Evolutionary conservation across 2,888 invertebrate species (phyloP).

Genomic region (Formica aserva): DNA sequence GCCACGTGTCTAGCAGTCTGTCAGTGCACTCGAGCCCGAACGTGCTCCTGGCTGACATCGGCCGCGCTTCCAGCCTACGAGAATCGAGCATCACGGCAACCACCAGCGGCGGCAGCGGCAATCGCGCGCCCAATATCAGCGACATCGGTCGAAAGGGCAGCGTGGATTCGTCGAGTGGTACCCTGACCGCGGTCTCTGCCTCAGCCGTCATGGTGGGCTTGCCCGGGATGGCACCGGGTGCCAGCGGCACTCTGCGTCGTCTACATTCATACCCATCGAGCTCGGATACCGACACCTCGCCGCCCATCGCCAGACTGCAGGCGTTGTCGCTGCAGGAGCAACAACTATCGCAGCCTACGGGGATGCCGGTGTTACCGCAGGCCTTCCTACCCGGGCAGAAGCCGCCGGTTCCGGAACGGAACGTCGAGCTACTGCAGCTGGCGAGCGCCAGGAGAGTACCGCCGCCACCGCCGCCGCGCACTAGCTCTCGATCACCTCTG

Average conservation of each 20-base stretch:
- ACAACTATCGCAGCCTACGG: conserved; percentile 32
- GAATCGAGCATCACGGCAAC: conserved; percentile 77
- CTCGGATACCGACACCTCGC: conserved; percentile 93
- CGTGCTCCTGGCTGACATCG: conserved; percentile 83
- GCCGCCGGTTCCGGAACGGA: conserved; percentile 94
- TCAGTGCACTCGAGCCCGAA: conserved; percentile 52
- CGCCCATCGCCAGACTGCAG: conserved; percentile 89
- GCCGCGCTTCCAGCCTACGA: conserved; percentile 86
- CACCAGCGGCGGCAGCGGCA: conserved; percentile 16
- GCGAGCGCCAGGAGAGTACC: conserved; percentile 92
- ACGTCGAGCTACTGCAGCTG: conserved; percentile 91
- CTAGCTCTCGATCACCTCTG: conserved; percentile 94
- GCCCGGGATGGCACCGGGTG: conserved; percentile 15
- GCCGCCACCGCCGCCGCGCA: conserved; percentile 97
- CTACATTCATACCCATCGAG: conserved; percentile 95
- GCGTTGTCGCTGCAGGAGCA: conserved; percentile 85
- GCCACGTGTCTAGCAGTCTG: conserved; percentile 72
- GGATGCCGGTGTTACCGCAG: conserved; percentile 67
- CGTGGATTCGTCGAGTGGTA: conserved; percentile 86
- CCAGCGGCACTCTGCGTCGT: conserved; percentile 89
- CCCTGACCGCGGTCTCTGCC: conserved; percentile 75
- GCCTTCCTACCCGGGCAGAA: conserved; percentile 80
- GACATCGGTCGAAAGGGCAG: conserved; percentile 87
- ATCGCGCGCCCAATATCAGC: conserved; percentile 85
- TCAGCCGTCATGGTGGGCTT: background rate